Base-by-base conservation (phyloP, 1,140 invertebrate species). In the Drosophila baimaii region DNA sequence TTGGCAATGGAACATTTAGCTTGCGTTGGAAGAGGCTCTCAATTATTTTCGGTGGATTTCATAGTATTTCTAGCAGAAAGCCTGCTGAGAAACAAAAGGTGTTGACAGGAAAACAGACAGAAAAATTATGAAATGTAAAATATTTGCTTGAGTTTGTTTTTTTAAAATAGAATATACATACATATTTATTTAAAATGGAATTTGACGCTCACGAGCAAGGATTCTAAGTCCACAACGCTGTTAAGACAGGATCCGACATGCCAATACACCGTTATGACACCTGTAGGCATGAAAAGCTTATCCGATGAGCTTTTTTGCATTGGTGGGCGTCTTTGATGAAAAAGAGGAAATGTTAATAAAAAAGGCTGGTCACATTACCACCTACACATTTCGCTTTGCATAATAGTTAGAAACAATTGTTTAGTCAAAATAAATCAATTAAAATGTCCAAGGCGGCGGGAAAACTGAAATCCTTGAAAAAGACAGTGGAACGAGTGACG, bases 391-490 rank as follows among this genome's bases (percentile, higher is more conserved):
- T 35, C 31, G 51, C 56, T 82, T 85, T 85, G 82, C 82, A 88
- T 86, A 85, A 85, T 83, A 86, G 12, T 65, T 29, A 19, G 25
- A 17, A 43, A 25, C 31, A 56, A 37, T 61, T 51, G 31, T 9
- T 51, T 41, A 19, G 49, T 47, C 6, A 2, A 63, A 51, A 54
- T 55, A 64, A 68, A 57, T 81, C 23, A 79, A 81, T 79, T 69
- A 89, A 94, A 92, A 97, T 97, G 96, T 96, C 96, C 5, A 96
- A 96, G 91, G 93, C 93, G 23, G 93, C 93, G 5, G 92, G 93
- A 51, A 94, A 94, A 88, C 91, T 96, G 51, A 95, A 95, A 92
- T 93, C 93, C 7, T 85, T 95, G 65, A 96, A 95, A 90, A 96
- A 96, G 92, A 92, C 93, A 2, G 92, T 93, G 0, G 95, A 96